Evolutionary conservation across 2,797 vertebrate species (phyloP).

Genomic region (Acrossocheilus fasciatus): DNA sequence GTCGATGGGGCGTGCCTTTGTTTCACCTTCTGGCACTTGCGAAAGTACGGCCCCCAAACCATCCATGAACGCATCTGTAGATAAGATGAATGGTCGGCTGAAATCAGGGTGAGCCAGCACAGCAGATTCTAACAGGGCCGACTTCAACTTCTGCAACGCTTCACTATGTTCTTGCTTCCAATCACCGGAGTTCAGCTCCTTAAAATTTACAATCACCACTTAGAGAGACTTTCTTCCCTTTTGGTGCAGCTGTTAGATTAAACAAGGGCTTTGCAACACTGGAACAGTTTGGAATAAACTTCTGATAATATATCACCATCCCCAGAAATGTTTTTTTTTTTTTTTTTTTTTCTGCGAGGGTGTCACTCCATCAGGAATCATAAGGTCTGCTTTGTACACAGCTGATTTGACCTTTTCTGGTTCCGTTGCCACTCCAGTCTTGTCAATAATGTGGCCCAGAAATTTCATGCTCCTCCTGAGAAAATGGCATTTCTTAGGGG

Average conservation of each 20-base stretch:
- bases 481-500: conserved; percentile 29
- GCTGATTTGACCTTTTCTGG: conserved; percentile 9
- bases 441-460: conserved; percentile 22
- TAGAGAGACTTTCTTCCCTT: not conserved
- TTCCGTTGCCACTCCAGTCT: not conserved
- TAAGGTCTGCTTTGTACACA: conserved; percentile 2
- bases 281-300: conserved; percentile 35
- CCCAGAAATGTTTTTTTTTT: conserved; percentile 27
- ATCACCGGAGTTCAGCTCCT: not conserved
- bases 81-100: conserved; percentile 12
- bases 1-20: conserved; percentile 22
- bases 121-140: not conserved
- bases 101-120: conserved; percentile 36
- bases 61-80: conserved; percentile 13
- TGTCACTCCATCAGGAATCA: not conserved
- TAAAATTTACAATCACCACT: not conserved
- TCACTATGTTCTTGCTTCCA: conserved; percentile 15
- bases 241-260: conserved; percentile 8
- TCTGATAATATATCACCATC: conserved; percentile 41
- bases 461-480: conserved; percentile 24
- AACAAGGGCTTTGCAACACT: conserved; percentile 27
- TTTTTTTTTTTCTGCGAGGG: not conserved
- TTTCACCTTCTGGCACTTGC: not conserved
- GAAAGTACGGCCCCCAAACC: not conserved
- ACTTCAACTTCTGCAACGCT: not conserved